phyloP scores from a whole-genome alignment of 1,140 invertebrate genomes.

The Drosophila sproati region DNA sequence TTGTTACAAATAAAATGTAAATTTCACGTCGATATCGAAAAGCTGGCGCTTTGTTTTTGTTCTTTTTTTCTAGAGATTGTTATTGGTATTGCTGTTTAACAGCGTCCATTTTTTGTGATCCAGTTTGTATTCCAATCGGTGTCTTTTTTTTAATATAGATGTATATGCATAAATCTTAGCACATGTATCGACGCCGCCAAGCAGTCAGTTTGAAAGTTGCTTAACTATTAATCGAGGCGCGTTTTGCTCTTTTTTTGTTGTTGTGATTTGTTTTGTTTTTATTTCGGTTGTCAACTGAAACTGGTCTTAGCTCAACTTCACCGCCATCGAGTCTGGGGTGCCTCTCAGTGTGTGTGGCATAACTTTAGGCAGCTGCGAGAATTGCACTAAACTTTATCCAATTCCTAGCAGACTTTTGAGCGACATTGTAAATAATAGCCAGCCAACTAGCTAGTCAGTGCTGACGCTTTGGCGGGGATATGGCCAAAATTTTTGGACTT shows the following conservation, averaged over 20 bases:
- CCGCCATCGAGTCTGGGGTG: too few relatives aligned
- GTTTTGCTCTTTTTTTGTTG: neutral
- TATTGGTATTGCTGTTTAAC: constrained; percentile 60
- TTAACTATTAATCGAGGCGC: constrained; percentile 37
- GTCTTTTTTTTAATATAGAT: neutral
- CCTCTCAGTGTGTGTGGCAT: constrained; percentile 7
- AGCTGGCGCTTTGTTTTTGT: constrained; percentile 6
- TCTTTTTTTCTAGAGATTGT: constrained; percentile 12
- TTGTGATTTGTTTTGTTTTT: too few relatives aligned
- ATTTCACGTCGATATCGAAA: constrained; percentile 18
- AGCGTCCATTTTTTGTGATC: constrained; percentile 43
- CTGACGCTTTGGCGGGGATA: neutral
- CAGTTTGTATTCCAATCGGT: constrained; percentile 56
- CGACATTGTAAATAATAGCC: neutral
- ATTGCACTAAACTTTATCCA: constrained; percentile 9
- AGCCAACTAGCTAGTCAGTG: neutral
- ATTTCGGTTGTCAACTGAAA: constrained; percentile 39
- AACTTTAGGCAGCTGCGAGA: constrained; percentile 14
- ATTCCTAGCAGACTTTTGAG: constrained; percentile 45
- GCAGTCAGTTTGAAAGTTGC: constrained; percentile 44
- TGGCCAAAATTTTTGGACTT: too few relatives aligned
- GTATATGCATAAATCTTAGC: neutral
- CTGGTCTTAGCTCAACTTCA: constrained; percentile 34
- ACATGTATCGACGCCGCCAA: neutral
- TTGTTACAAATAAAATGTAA: constrained; percentile 55